These are phyloP conservation scores for Drosophila formosana DNA, from an alignment of 2,888 invertebrate species.

Conservation along the genomic window DNA sequence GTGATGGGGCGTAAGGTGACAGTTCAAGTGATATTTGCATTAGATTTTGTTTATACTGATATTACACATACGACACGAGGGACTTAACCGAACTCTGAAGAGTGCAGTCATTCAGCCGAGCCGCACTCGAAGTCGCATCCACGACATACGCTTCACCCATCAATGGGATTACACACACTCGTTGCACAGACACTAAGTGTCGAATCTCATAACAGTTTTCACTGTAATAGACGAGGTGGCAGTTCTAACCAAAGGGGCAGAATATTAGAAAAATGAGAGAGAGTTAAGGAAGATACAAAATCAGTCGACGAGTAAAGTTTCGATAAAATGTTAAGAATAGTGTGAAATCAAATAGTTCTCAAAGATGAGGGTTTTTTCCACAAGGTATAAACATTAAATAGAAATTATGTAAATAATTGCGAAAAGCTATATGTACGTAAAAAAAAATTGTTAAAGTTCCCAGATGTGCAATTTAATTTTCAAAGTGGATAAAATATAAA, in stretches of 20 bases:
- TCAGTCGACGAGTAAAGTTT: no score
- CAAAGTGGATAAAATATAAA: no score
- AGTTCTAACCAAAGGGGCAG: background rate
- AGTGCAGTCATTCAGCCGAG: constrained; percentile 12
- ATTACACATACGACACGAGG: constrained; percentile 45
- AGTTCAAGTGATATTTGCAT: constrained; percentile 69
- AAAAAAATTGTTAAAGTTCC: no score
- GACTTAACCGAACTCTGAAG: constrained; percentile 5
- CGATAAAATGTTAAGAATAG: no score
- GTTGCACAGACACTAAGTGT: background rate
- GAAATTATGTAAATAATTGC: no score
- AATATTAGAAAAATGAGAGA: background rate
- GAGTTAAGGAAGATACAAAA: no score
- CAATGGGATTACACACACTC: background rate
- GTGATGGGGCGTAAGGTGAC: constrained; percentile 32
- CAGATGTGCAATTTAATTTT: no score
- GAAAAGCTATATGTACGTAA: no score
- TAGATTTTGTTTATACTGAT: constrained; percentile 55
- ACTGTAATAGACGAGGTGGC: background rate
- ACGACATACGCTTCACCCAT: background rate
- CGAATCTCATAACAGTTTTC: constrained; percentile 8
- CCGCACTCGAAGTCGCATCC: constrained; percentile 13
- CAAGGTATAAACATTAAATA: no score
- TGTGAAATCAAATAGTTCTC: no score
- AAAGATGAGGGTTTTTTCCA: no score